A percentile compares a stretch with the other conserved stretches of the same genome.
Conservation (phyloP, 2,113 vertebrate genomes). For the Stictonetta naevosa region DNA sequence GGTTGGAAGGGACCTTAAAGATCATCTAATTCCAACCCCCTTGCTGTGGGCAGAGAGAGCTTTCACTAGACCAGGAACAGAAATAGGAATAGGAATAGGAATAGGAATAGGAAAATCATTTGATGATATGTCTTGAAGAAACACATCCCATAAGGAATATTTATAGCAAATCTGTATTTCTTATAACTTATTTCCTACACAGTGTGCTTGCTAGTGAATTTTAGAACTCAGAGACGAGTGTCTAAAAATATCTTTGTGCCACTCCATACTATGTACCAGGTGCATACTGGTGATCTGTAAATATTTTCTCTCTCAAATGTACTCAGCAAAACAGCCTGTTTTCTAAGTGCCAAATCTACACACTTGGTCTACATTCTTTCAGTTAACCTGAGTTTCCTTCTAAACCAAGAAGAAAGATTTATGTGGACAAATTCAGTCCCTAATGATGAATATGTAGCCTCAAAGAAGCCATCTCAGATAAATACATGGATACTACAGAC, state of each 20-base stretch:
- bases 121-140: not conserved
- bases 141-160: not conserved
- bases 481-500: fast-evolving
- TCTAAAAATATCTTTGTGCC: not conserved
- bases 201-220: not conserved
- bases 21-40: too few species aligned
- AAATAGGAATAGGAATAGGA: not conserved
- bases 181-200: not conserved
- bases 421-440: not conserved
- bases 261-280: not conserved
- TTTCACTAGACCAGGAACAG: too few species aligned
- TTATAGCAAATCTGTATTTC: constrained; percentile 16
- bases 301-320: not conserved
- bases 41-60: too few species aligned
- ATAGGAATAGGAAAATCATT: not conserved
- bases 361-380: not conserved
- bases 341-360: not conserved
- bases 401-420: not conserved
- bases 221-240: not conserved
- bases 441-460: not conserved
- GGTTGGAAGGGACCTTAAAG: too few species aligned
- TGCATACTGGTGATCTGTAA: not conserved
- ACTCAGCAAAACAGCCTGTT: not conserved
- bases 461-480: not conserved
- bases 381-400: not conserved